Evolutionary conservation across 2,888 invertebrate species (phyloP).

Genomic region (Hylaea fasciaria): DNA sequence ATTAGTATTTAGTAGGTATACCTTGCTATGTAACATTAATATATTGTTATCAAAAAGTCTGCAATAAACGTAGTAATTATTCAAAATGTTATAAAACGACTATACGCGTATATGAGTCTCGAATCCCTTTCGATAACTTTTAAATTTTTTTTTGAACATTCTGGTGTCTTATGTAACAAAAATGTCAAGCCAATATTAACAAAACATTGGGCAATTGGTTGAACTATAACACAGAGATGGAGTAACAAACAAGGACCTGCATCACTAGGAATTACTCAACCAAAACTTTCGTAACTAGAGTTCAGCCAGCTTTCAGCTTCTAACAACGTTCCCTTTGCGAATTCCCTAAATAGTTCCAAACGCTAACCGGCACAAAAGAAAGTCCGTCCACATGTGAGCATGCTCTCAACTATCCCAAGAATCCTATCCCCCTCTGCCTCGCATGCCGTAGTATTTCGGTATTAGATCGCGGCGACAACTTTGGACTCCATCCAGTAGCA

Average conservation of each 20-base stretch:
- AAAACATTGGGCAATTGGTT: too few species aligned
- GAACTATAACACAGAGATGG: too few species aligned
- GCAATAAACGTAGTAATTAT: too few species aligned
- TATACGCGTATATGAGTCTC: too few species aligned
- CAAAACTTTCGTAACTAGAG: conserved; percentile 1
- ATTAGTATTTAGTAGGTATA: too few species aligned
- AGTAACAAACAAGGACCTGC: neutral
- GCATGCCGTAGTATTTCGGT: conserved; percentile 78
- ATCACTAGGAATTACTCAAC: neutral
- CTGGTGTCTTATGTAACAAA: too few species aligned
- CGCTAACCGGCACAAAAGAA: conserved; percentile 48
- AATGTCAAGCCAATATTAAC: too few species aligned
- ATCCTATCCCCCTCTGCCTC: conserved; percentile 71
- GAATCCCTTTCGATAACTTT: too few species aligned
- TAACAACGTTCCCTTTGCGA: conserved; percentile 6
- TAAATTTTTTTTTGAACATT: too few species aligned
- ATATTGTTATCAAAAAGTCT: too few species aligned
- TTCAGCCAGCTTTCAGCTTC: neutral
- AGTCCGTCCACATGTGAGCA: conserved; percentile 45
- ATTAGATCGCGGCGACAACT: conserved; percentile 78
- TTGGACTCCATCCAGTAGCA: conserved; percentile 80
- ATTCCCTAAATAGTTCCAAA: conserved; percentile 31
- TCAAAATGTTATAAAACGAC: too few species aligned
- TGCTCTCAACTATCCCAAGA: conserved; percentile 62
- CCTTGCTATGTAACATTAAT: too few species aligned